phyloP scores from a whole-genome alignment of 2,888 invertebrate genomes.

The Galerucella calmariensis region DNA sequence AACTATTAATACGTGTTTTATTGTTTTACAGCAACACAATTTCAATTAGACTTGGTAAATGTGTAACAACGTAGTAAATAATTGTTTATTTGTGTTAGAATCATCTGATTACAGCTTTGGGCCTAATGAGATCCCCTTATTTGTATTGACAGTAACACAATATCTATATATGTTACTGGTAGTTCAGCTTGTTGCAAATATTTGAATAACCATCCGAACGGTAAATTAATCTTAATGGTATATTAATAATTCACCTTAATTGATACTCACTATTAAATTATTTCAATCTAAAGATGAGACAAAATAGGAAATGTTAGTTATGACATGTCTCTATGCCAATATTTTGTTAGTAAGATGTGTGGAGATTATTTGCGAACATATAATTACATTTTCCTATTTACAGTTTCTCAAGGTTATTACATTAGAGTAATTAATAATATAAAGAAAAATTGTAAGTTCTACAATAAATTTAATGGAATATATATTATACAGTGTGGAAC shows the following conservation, averaged over 20 bases:
- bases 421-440: not conserved
- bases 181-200: conserved; percentile 44
- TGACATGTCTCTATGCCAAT: not conserved
- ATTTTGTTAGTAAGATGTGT: conserved; percentile 5
- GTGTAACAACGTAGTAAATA: conserved; percentile 15
- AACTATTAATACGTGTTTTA: not conserved
- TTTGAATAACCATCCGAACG: conserved; percentile 44
- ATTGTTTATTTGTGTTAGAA: conserved; percentile 3
- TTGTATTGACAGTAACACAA: conserved; percentile 20
- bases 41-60: not conserved
- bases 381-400: not conserved
- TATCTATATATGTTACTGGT: conserved; percentile 36
- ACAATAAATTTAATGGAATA: no score
- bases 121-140: conserved; percentile 24
- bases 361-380: not conserved
- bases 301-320: conserved; percentile 7
- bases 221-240: conserved; percentile 43
- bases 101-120: conserved; percentile 23
- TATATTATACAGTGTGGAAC: no score
- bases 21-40: not conserved
- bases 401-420: not conserved
- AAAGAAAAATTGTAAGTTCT: not conserved
- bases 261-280: conserved; percentile 38
- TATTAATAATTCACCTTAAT: conserved; percentile 44
- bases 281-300: conserved; percentile 17